Conservation (phyloP, 2,888 invertebrate genomes). For the Pristionchus entomophagus region DNA sequence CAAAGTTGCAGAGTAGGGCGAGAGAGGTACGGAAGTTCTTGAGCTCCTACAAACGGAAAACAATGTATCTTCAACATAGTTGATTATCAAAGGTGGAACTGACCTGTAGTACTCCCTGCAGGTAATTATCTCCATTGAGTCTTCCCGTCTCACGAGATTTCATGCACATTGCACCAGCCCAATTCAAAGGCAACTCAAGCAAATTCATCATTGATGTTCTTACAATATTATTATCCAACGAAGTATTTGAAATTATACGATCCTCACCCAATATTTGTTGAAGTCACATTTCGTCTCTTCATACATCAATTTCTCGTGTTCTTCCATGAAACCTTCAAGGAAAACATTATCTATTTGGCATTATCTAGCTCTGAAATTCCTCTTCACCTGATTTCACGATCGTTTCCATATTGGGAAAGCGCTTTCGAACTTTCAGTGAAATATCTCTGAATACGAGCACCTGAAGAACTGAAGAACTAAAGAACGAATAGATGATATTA, state of each 20-base stretch:
- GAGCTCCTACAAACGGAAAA: constrained; percentile 52
- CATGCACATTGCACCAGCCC: constrained; percentile 59
- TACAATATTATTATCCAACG: background rate
- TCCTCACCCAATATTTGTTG: constrained; percentile 41
- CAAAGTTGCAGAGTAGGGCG: constrained; percentile 59
- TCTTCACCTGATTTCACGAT: constrained; percentile 42
- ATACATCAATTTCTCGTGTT: constrained; percentile 34
- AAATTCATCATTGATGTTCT: background rate
- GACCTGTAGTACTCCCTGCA: constrained; percentile 21
- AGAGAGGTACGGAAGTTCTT: constrained; percentile 60
- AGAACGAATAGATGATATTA: background rate
- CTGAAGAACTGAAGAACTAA: too few species aligned
- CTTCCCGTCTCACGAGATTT: constrained; percentile 44
- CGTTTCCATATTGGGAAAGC: constrained; percentile 45
- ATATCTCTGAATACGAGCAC: constrained; percentile 46
- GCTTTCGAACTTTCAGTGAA: constrained; percentile 40
- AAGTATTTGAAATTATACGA: background rate
- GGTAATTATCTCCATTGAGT: constrained; percentile 32
- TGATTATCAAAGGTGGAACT: background rate
- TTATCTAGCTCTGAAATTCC: background rate
- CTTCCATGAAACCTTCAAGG: constrained; percentile 43
- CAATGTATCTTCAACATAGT: background rate
- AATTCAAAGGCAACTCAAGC: constrained; percentile 64
- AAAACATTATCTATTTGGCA: background rate
- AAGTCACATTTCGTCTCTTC: constrained; percentile 5